phyloP scores from a whole-genome alignment of 2,113 vertebrate genomes.

The Epinephelus lanceolatus region DNA sequence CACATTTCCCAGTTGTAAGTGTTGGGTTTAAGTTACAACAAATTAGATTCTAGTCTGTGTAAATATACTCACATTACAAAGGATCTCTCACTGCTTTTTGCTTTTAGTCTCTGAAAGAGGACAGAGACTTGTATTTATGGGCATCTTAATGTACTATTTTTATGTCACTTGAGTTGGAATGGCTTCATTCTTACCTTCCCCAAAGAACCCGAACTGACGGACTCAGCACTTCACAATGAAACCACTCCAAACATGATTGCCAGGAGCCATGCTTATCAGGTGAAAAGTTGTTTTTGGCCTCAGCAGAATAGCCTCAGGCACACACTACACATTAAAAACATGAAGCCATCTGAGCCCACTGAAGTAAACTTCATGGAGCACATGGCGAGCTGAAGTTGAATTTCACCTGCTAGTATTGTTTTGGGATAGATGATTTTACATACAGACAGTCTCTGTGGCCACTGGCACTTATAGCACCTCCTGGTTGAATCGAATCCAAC shows the following conservation, averaged over 20 bases:
- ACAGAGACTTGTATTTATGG: not conserved
- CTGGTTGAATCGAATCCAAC: conserved; percentile 31
- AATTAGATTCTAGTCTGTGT: not conserved
- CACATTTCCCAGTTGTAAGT: not conserved
- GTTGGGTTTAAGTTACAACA: not conserved
- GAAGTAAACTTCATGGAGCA: not conserved
- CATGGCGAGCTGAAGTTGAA: not conserved
- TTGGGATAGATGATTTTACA: conserved; percentile 21
- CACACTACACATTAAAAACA: not conserved
- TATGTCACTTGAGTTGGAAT: conserved; percentile 6
- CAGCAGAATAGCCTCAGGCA: not conserved
- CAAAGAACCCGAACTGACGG: not conserved
- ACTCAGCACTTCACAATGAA: not conserved
- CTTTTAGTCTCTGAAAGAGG: not conserved
- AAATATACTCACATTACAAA: not conserved
- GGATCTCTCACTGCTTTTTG: not conserved
- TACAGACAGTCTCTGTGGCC: not conserved
- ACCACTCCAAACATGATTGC: not conserved
- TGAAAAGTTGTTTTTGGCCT: not conserved
- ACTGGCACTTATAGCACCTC: conserved; percentile 11
- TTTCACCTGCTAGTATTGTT: conserved; percentile 35
- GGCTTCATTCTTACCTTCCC: not conserved
- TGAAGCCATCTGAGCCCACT: not conserved
- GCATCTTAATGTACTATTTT: not conserved
- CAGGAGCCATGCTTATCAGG: not conserved